Percentiles rank a stretch among this genome's conserved stretches.
phyloP scores from a whole-genome alignment of 2,113 vertebrate genomes.

The Sprattus sprattus region DNA sequence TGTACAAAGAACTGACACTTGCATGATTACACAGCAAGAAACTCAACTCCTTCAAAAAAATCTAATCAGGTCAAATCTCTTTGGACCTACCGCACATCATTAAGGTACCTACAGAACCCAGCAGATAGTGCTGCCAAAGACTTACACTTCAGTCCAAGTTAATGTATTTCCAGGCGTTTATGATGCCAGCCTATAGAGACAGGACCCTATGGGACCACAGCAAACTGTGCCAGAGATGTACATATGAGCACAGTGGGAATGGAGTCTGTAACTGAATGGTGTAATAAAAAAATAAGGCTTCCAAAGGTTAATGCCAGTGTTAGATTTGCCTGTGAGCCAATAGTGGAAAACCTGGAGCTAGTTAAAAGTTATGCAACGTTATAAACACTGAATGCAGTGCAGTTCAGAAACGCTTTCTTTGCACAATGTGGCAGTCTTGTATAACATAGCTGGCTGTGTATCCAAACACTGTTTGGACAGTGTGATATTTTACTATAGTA shows the following conservation, averaged over 20 bases:
- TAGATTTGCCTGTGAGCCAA: too few relatives aligned
- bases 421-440: too few relatives aligned
- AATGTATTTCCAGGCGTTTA: not conserved
- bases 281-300: too few relatives aligned
- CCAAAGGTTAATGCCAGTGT: too few relatives aligned
- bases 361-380: not conserved
- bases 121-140: not conserved
- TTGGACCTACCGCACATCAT: not conserved
- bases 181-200: not conserved
- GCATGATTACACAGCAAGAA: not conserved
- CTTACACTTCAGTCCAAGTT: not conserved
- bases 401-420: too few relatives aligned
- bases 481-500: too few relatives aligned
- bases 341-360: not conserved
- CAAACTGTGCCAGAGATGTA: not conserved
- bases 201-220: not conserved
- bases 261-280: too few relatives aligned
- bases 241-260: not conserved
- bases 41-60: not conserved
- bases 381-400: too few relatives aligned
- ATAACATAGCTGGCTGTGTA: too few relatives aligned
- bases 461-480: too few relatives aligned
- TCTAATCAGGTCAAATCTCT: not conserved
- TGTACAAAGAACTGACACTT: not conserved
- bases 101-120: not conserved